A percentile compares a stretch with the other conserved stretches of the same genome.
phyloP scores from a whole-genome alignment of 2,888 invertebrate genomes.

The Stenurella melanura region DNA sequence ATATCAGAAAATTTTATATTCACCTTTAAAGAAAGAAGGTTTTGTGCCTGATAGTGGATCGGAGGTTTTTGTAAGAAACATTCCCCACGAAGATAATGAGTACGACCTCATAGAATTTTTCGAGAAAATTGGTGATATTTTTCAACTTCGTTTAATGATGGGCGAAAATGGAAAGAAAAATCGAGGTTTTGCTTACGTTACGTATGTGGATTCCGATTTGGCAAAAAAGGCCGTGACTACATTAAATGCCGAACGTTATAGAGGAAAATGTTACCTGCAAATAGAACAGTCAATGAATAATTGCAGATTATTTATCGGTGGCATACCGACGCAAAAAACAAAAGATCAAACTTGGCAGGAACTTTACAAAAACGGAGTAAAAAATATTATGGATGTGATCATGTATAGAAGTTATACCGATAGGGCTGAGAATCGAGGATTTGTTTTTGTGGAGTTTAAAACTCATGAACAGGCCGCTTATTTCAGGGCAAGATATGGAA shows the following conservation, averaged over 20 bases:
- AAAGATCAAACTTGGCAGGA: slow-evolving; percentile 79
- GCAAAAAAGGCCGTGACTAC: slow-evolving; percentile 73
- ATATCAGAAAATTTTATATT: slow-evolving; percentile 81
- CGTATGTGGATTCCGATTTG: slow-evolving; percentile 75
- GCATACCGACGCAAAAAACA: slow-evolving; percentile 74
- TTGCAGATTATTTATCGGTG: slow-evolving; percentile 65
- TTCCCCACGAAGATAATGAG: slow-evolving; percentile 84
- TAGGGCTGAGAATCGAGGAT: slow-evolving; percentile 82
- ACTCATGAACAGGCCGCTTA: slow-evolving; percentile 84
- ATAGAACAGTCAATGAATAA: slow-evolving; percentile 61
- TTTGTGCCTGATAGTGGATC: slow-evolving; percentile 79
- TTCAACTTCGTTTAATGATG: slow-evolving; percentile 87
- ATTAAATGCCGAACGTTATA: slow-evolving; percentile 41
- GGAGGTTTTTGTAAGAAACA: slow-evolving; percentile 84
- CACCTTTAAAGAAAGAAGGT: slow-evolving; percentile 76
- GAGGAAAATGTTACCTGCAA: slow-evolving; percentile 74
- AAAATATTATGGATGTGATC: slow-evolving; percentile 74
- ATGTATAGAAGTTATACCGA: slow-evolving; percentile 78
- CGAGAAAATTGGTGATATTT: slow-evolving; percentile 79
- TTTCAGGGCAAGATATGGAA: slow-evolving; percentile 79
- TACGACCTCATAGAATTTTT: slow-evolving; percentile 84
- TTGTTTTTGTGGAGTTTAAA: slow-evolving; percentile 88
- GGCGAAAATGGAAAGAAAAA: slow-evolving; percentile 70
- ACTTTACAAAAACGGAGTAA: slow-evolving; percentile 71
- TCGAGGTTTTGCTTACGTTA: slow-evolving; percentile 78